These are phyloP conservation scores for Ammospiza nelsoni DNA, from an alignment of 2,113 vertebrate species.

Conservation along the genomic window DNA sequence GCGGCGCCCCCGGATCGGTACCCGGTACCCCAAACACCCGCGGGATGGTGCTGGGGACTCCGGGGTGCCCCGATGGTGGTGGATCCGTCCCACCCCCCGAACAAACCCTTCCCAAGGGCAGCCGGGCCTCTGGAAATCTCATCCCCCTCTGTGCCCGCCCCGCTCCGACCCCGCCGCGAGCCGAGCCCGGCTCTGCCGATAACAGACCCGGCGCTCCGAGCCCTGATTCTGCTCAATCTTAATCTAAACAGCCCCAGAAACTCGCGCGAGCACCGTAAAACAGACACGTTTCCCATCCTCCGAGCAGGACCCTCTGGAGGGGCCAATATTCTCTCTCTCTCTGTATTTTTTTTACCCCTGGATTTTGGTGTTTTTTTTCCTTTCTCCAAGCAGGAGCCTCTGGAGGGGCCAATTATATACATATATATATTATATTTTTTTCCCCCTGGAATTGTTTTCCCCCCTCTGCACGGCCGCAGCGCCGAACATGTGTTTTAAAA, in stretches of 20 bases:
- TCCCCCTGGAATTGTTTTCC: neutral
- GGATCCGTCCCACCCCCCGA: neutral
- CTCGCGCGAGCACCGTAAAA: neutral
- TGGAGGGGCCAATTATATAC: neutral
- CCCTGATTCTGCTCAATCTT: neutral
- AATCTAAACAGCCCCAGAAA: conserved; percentile 14
- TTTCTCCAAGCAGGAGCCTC: neutral
- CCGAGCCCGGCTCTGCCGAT: neutral
- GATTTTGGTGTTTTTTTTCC: neutral
- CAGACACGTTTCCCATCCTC: neutral
- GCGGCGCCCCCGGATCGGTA: fast-evolving
- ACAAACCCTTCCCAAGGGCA: neutral
- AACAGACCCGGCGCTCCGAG: fast-evolving
- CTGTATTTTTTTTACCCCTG: neutral
- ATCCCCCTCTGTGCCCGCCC: neutral
- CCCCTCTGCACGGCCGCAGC: neutral
- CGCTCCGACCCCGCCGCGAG: neutral
- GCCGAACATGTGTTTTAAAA: conserved; percentile 80
- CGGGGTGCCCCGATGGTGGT: fast-evolving
- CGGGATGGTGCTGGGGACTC: fast-evolving
- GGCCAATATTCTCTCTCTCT: neutral
- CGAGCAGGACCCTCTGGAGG: neutral
- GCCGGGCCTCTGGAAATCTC: neutral
- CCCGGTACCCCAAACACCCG: fast-evolving
- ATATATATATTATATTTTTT: neutral